Evolutionary conservation across 2,888 invertebrate species (phyloP).

Genomic region (Pinctada fucata): DNA sequence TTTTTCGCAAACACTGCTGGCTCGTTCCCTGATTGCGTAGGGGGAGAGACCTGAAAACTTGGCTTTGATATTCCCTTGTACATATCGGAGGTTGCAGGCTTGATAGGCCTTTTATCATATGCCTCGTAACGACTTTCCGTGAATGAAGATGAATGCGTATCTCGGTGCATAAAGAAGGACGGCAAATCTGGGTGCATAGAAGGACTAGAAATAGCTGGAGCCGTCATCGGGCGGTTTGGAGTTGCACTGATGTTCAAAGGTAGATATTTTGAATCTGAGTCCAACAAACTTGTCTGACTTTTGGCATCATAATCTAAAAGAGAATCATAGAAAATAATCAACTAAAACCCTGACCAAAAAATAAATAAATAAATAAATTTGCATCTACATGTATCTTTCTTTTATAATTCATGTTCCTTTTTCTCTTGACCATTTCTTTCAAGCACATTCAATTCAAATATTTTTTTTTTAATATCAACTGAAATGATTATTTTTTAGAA

Average conservation of each 20-base stretch:
- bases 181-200: conserved; percentile 46
- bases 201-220: conserved; percentile 51
- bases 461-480: too few relatives aligned
- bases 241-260: conserved; percentile 58
- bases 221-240: conserved; percentile 59
- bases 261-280: conserved; percentile 73
- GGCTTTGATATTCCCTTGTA: conserved; percentile 54
- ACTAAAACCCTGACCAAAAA: too few relatives aligned
- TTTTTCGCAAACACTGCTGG: conserved; percentile 59
- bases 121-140: conserved; percentile 61
- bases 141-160: conserved; percentile 55
- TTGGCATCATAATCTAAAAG: conserved; percentile 62
- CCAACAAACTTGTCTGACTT: conserved; percentile 67
- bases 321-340: neutral
- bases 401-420: too few relatives aligned
- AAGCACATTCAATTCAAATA: too few relatives aligned
- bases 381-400: too few relatives aligned
- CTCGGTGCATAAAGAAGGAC: conserved; percentile 42
- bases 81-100: conserved; percentile 64
- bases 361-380: too few relatives aligned
- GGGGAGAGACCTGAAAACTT: conserved; percentile 59
- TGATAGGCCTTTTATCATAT: conserved; percentile 65
- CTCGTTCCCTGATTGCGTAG: conserved; percentile 60
- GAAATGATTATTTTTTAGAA: too few relatives aligned
- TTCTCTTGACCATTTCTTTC: too few relatives aligned